Evolutionary conservation across 2,113 vertebrate species (phyloP).

Genomic region (Salvator merianae): DNA sequence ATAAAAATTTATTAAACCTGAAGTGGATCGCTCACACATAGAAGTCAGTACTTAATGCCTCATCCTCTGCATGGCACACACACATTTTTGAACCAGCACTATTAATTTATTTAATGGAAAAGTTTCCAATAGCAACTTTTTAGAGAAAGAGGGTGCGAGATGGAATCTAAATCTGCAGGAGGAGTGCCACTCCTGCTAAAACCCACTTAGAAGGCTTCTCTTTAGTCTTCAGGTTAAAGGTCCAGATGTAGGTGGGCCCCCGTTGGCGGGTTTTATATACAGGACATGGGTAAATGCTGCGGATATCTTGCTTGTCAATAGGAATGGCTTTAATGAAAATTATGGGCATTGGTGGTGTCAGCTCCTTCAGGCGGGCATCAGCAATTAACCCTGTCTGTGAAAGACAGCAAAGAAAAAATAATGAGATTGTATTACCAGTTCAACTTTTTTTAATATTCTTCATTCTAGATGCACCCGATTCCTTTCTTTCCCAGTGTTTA

Average conservation of each 20-base stretch:
- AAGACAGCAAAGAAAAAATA: neutral
- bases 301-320: slow-evolving; percentile 83
- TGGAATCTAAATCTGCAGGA: slow-evolving; percentile 82
- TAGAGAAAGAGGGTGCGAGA: neutral
- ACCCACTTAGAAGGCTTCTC: slow-evolving; percentile 92
- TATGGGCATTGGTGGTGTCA: slow-evolving; percentile 88
- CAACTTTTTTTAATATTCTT: neutral
- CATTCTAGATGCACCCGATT: neutral
- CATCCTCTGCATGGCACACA: neutral
- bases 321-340: slow-evolving; percentile 89
- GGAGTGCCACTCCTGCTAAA: slow-evolving; percentile 89
- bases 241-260: slow-evolving; percentile 93
- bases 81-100: neutral
- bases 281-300: slow-evolving; percentile 84
- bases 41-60: neutral
- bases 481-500: no score
- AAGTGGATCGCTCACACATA: neutral
- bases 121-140: accelerated
- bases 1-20: neutral
- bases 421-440: neutral
- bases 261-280: slow-evolving; percentile 91
- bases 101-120: neutral
- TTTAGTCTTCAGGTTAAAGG: slow-evolving; percentile 92
- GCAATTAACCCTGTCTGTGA: slow-evolving; percentile 81
- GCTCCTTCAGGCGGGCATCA: slow-evolving; percentile 88